These are phyloP conservation scores for Phortica magna DNA, from an alignment of 2,888 invertebrate genomes.

Conservation along the genomic window DNA sequence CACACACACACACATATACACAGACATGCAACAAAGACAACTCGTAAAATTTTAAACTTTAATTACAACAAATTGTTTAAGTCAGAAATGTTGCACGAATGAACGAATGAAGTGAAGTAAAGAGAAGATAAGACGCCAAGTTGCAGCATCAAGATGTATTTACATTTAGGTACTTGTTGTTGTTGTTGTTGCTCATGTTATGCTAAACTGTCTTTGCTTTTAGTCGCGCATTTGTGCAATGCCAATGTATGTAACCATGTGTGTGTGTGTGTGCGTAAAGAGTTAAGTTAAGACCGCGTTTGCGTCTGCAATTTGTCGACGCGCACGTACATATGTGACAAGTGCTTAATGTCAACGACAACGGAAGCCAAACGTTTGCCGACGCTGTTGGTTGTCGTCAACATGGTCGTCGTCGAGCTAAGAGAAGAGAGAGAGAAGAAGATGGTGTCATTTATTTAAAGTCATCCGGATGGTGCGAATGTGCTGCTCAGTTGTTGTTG, in stretches of 20 bases:
- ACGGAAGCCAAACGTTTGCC: constrained; percentile 42
- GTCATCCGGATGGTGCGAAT: constrained; percentile 49
- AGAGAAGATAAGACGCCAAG: too few relatives aligned
- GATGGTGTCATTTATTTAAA: constrained; percentile 55
- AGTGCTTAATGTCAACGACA: constrained; percentile 73
- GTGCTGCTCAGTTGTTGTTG: constrained; percentile 30
- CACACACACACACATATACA: constrained; percentile 18
- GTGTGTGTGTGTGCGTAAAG: constrained; percentile 4
- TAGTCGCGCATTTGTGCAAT: not conserved
- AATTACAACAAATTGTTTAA: constrained; percentile 61
- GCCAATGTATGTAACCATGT: not conserved
- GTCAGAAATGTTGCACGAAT: not conserved
- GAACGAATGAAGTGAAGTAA: too few relatives aligned
- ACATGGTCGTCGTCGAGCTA: constrained; percentile 46
- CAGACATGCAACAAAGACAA: constrained; percentile 55
- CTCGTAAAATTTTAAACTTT: constrained; percentile 74
- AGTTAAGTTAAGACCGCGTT: constrained; percentile 28
- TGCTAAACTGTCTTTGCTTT: too few relatives aligned
- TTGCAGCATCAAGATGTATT: too few relatives aligned
- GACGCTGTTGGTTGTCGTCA: too few relatives aligned
- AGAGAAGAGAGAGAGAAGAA: constrained; percentile 30
- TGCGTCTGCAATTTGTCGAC: constrained; percentile 40
- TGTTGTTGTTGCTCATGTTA: not conserved
- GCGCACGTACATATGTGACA: constrained; percentile 60
- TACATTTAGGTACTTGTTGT: too few relatives aligned